Evolutionary conservation across 2,888 invertebrate genomes (phyloP).

Genomic region (Adineta ricciae): DNA sequence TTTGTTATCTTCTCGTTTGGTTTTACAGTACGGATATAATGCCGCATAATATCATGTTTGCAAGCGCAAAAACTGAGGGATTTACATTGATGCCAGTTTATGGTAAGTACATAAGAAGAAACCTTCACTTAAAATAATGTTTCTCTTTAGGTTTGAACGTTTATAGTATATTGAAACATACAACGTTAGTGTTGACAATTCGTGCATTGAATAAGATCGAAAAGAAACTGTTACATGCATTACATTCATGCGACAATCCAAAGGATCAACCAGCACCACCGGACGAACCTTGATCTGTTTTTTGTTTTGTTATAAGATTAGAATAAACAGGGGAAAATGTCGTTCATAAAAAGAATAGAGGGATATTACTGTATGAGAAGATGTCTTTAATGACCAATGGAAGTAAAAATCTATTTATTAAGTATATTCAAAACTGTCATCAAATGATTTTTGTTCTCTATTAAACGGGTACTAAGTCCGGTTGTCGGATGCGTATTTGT

Average conservation of each 20-base stretch:
- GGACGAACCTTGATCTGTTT: neutral
- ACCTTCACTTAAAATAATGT: neutral
- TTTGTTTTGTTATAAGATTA: neutral
- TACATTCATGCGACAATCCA: neutral
- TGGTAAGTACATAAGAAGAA: constrained; percentile 37
- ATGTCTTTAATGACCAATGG: too few relatives aligned
- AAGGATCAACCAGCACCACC: constrained; percentile 7
- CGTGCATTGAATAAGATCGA: constrained; percentile 75
- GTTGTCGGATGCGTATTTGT: constrained; percentile 26
- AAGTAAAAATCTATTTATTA: too few relatives aligned
- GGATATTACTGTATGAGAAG: too few relatives aligned
- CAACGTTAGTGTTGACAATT: constrained; percentile 75
- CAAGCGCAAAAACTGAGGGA: constrained; percentile 66
- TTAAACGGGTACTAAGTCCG: constrained; percentile 18
- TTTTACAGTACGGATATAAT: constrained; percentile 75
- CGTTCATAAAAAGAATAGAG: too few relatives aligned
- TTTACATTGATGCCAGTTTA: constrained; percentile 89
- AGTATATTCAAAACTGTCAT: too few relatives aligned
- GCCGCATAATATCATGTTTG: constrained; percentile 74
- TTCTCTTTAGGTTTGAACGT: constrained; percentile 63
- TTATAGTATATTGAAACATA: constrained; percentile 88
- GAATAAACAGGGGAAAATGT: neutral
- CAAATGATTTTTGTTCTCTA: neutral
- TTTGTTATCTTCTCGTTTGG: too few relatives aligned
- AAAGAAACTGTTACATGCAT: constrained; percentile 50